These are phyloP conservation scores for Cyclura pinguis DNA, from an alignment of 2,797 vertebrate species.

Conservation along the genomic window DNA sequence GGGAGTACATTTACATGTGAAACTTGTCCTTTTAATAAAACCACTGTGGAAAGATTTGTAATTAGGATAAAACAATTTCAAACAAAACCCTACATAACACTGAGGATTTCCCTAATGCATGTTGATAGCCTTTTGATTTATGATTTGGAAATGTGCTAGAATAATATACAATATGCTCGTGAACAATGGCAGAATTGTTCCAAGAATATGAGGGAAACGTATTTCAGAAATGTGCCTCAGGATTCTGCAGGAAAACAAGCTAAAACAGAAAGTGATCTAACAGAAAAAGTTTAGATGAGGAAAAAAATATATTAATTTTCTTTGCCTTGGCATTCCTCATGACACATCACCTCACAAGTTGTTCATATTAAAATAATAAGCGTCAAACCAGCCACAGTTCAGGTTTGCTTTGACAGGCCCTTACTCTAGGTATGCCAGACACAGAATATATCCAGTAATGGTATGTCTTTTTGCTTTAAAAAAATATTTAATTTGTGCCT, in stretches of 20 bases:
- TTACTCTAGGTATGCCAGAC: slow-evolving; percentile 24
- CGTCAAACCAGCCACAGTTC: slow-evolving; percentile 14
- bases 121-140: slow-evolving; percentile 50
- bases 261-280: slow-evolving; percentile 39
- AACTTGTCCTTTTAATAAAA: slow-evolving; percentile 42
- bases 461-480: neutral
- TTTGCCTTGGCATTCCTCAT: slow-evolving; percentile 33
- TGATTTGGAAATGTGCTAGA: slow-evolving; percentile 45
- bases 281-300: slow-evolving; percentile 8
- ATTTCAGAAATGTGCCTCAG: slow-evolving; percentile 34
- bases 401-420: slow-evolving; percentile 15
- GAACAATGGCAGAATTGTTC: slow-evolving; percentile 40
- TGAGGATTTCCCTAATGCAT: slow-evolving; percentile 42
- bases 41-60: slow-evolving; percentile 42
- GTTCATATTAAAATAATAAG: slow-evolving; percentile 38
- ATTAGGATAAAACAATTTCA: slow-evolving; percentile 45
- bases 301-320: slow-evolving; percentile 38
- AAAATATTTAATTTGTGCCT: slow-evolving; percentile 5
- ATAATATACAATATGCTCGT: slow-evolving; percentile 37
- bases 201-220: slow-evolving; percentile 13
- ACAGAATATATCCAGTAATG: slow-evolving; percentile 7
- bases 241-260: slow-evolving; percentile 35
- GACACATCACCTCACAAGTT: slow-evolving; percentile 38
- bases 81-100: slow-evolving; percentile 32
- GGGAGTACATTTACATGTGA: slow-evolving; percentile 26